Conservation (phyloP, 2,113 vertebrate genomes). For the Smithornis capensis region DNA sequence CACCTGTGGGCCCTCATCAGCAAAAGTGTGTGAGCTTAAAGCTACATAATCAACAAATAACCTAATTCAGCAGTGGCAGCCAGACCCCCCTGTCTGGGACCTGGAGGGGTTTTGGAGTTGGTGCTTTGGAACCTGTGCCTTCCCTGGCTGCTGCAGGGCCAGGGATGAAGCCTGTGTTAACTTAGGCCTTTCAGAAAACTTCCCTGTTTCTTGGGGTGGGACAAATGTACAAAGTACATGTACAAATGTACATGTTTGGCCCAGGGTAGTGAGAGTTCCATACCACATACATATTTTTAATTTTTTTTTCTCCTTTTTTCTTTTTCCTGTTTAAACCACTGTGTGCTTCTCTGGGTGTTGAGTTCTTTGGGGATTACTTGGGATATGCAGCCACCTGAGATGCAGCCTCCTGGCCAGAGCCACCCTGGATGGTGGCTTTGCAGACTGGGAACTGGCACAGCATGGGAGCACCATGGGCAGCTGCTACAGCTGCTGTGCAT, state of each 20-base stretch:
- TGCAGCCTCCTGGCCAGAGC: neutral
- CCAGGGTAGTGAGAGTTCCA: neutral
- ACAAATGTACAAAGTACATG: accelerated
- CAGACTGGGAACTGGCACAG: neutral
- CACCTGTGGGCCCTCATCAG: neutral
- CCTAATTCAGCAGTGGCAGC: neutral
- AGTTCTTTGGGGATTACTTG: neutral
- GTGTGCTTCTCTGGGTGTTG: neutral
- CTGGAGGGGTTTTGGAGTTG: neutral
- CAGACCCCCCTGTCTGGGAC: accelerated
- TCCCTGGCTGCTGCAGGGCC: neutral
- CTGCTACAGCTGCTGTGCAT: neutral
- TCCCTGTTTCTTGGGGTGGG: neutral
- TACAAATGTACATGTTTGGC: neutral
- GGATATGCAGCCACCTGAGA: neutral
- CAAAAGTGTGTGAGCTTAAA: neutral
- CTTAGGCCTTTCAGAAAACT: neutral
- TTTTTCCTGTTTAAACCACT: neutral
- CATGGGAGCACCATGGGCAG: accelerated
- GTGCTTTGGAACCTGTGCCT: neutral
- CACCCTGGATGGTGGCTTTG: neutral
- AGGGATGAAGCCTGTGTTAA: accelerated
- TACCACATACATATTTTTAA: neutral
- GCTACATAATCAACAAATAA: neutral
- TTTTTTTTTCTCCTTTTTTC: too few species aligned